phyloP scores from a whole-genome alignment of 2,113 vertebrate species.

The Rissa tridactyla region DNA sequence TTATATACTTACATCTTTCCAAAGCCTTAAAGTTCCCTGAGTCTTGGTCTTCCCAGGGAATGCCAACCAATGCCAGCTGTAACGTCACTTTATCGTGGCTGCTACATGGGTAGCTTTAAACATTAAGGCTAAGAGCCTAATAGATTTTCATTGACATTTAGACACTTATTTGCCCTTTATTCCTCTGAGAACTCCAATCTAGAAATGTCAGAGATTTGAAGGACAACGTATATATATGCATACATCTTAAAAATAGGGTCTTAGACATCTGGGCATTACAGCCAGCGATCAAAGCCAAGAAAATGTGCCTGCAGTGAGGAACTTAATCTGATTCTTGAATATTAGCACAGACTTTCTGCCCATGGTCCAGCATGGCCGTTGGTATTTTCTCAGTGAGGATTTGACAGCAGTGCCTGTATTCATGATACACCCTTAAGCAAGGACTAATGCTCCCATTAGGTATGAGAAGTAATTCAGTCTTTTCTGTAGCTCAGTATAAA shows the following conservation, averaged over 20 bases:
- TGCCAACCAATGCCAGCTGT: neutral
- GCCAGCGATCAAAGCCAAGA: neutral
- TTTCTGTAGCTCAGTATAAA: constrained; percentile 19
- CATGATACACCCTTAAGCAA: neutral
- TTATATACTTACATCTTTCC: neutral
- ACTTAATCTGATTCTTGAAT: neutral
- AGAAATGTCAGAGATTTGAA: neutral
- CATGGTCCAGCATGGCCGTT: neutral
- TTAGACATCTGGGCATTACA: neutral
- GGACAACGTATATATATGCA: neutral
- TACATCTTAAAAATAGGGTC: neutral
- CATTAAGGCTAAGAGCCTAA: neutral
- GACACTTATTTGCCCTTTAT: neutral
- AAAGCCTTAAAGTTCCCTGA: neutral
- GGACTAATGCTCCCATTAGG: neutral
- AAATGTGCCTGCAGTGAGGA: neutral
- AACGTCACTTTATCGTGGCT: neutral
- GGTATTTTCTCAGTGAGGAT: neutral
- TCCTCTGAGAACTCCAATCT: neutral
- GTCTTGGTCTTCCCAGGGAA: neutral
- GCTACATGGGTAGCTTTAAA: neutral
- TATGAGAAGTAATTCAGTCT: constrained; percentile 19
- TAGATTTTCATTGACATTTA: neutral
- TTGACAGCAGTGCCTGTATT: neutral
- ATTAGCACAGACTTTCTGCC: neutral